Evolutionary conservation across 2,797 vertebrate genomes (phyloP).

Genomic region (Paratrypauchen microcephalus): DNA sequence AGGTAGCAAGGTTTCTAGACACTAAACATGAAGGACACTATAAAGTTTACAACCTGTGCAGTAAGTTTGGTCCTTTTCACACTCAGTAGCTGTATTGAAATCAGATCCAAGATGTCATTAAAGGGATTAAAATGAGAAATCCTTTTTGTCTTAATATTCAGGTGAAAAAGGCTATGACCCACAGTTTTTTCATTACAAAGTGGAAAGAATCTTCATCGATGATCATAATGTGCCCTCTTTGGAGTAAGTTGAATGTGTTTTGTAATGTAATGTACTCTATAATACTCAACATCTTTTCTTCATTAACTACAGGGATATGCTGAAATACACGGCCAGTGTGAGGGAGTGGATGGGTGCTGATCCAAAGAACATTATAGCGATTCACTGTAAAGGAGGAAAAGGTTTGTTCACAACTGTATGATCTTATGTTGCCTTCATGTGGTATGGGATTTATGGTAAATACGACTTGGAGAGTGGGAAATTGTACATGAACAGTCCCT

Average conservation of each 20-base stretch:
- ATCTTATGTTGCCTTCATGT: not conserved
- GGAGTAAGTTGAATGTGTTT: constrained; percentile 76
- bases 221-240: constrained; percentile 93
- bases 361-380: constrained; percentile 82
- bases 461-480: too few relatives aligned
- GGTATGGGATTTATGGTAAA: too few relatives aligned
- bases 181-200: constrained; percentile 88
- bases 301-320: constrained; percentile 83
- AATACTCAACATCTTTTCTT: not conserved
- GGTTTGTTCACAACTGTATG: constrained; percentile 67
- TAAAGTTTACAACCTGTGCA: constrained; percentile 98
- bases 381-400: constrained; percentile 98
- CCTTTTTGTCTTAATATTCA: constrained; percentile 47
- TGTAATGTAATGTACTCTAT: not conserved
- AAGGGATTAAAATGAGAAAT: not conserved
- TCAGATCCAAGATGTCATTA: not conserved
- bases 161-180: constrained; percentile 94
- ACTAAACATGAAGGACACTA: constrained; percentile 90
- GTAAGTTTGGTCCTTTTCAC: constrained; percentile 77
- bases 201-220: constrained; percentile 88
- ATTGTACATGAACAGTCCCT: too few relatives aligned
- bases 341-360: constrained; percentile 88
- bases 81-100: not conserved
- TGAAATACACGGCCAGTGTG: constrained; percentile 85
- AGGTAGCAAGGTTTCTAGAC: constrained; percentile 91